Evolutionary conservation across 2,113 vertebrate species (phyloP).

Genomic region (Esox niger): DNA sequence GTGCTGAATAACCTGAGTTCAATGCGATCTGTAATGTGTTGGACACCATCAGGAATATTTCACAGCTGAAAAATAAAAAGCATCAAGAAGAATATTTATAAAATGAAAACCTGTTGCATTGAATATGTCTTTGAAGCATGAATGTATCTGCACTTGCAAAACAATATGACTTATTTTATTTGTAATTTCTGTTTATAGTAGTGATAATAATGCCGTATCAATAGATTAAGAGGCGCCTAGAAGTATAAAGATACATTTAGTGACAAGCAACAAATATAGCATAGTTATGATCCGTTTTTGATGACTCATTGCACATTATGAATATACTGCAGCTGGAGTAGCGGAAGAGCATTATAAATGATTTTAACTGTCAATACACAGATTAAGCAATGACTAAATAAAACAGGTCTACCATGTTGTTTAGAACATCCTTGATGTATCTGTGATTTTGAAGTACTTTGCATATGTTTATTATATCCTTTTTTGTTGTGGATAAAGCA

Average conservation of each 20-base stretch:
- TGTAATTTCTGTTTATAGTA: constrained; percentile 40
- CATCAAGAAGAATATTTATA: constrained; percentile 9
- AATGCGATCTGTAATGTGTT: constrained; percentile 17
- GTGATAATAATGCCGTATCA: constrained; percentile 32
- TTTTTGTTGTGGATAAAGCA: constrained; percentile 59
- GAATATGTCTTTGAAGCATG: constrained; percentile 26
- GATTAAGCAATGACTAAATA: constrained; percentile 8
- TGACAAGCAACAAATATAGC: constrained; percentile 45
- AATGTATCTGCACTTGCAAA: constrained; percentile 34
- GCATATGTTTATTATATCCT: constrained; percentile 36
- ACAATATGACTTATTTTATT: constrained; percentile 20
- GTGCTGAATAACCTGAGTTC: constrained; percentile 3
- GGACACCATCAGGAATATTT: constrained; percentile 15
- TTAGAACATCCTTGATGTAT: constrained; percentile 60
- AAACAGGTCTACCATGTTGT: constrained; percentile 70
- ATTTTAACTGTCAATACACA: too few relatives aligned
- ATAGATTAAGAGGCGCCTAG: constrained; percentile 32
- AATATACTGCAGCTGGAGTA: constrained; percentile 14
- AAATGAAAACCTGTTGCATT: constrained; percentile 18
- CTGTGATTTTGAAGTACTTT: constrained; percentile 59
- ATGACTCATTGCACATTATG: not conserved
- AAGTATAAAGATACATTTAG: constrained; percentile 65
- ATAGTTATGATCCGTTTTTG: constrained; percentile 42
- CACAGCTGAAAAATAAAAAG: constrained; percentile 5
- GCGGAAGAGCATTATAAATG: too few relatives aligned